Evolutionary conservation across 2,113 vertebrate species (phyloP).

Genomic region (Saguinus imperator): DNA sequence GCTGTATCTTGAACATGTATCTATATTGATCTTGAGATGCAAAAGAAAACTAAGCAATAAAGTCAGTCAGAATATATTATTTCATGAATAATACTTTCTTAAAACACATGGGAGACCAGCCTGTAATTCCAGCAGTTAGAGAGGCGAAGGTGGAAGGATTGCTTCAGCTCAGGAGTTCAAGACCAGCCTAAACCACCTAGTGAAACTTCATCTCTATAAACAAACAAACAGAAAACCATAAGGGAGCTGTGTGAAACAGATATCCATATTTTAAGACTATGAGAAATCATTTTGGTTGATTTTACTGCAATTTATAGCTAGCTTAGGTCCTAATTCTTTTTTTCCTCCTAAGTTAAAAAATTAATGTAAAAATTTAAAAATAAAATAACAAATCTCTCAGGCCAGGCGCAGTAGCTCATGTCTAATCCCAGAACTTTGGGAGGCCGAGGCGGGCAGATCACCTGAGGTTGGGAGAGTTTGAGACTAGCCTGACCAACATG

Average conservation of each 20-base stretch:
- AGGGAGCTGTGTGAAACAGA: background rate
- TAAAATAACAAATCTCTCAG: background rate
- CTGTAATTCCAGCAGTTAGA: background rate
- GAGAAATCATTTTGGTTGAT: slow-evolving; percentile 17
- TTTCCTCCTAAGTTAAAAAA: background rate
- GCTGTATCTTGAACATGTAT: background rate
- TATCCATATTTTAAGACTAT: background rate
- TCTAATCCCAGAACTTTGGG: no score
- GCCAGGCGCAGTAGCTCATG: no score
- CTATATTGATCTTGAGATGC: slow-evolving; percentile 16
- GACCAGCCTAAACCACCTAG: background rate
- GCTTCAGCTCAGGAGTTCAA: background rate
- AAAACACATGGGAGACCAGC: background rate
- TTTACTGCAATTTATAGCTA: background rate
- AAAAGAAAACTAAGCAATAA: slow-evolving; percentile 49
- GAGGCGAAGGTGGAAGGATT: background rate
- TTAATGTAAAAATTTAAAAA: background rate
- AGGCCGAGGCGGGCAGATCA: no score
- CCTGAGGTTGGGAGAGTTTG: no score
- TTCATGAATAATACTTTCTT: slow-evolving; percentile 40
- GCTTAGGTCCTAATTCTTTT: background rate
- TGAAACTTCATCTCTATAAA: background rate
- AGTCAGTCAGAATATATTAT: slow-evolving; percentile 26
- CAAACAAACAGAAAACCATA: background rate
- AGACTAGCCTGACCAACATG: no score